Percentiles rank a stretch among this genome's conserved stretches.
Conservation (phyloP, 1,140 invertebrate genomes). For the Drosophila nigrodunni region DNA sequence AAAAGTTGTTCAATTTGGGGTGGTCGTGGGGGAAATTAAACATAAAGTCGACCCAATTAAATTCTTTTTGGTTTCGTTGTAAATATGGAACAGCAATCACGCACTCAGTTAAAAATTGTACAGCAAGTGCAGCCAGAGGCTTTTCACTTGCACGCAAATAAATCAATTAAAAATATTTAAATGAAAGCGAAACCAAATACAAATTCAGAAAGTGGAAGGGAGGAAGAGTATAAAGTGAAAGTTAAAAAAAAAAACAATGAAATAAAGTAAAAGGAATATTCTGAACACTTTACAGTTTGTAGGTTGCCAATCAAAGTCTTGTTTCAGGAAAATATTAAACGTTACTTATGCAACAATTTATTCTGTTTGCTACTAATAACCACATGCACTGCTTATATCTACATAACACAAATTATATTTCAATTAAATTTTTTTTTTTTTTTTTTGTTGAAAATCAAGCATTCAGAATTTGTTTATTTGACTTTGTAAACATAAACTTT, state of each 20-base stretch:
- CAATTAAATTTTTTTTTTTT: no score
- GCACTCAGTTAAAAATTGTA: constrained; percentile 36
- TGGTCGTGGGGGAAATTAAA: constrained; percentile 1
- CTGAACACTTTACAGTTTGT: no score
- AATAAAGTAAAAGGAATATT: neutral
- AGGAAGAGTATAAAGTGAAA: neutral
- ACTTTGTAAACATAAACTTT: no score
- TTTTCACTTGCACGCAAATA: constrained; percentile 33
- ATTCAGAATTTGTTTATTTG: no score
- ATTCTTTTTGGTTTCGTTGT: constrained; percentile 20
- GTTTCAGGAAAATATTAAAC: no score
- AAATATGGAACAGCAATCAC: constrained; percentile 20
- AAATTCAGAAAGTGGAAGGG: neutral
- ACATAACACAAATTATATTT: no score
- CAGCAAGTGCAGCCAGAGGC: constrained; percentile 14
- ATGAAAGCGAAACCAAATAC: constrained; percentile 17
- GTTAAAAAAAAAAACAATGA: constrained; percentile 2
- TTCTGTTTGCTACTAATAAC: no score
- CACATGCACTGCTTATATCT: no score
- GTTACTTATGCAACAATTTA: no score
- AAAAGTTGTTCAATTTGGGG: neutral
- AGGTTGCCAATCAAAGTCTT: no score
- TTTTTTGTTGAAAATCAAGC: no score
- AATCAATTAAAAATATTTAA: constrained; percentile 35
- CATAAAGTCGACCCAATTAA: constrained; percentile 52